Evolutionary conservation across 1,140 invertebrate genomes (phyloP).

Genomic region (Tachypleus tridentatus): DNA sequence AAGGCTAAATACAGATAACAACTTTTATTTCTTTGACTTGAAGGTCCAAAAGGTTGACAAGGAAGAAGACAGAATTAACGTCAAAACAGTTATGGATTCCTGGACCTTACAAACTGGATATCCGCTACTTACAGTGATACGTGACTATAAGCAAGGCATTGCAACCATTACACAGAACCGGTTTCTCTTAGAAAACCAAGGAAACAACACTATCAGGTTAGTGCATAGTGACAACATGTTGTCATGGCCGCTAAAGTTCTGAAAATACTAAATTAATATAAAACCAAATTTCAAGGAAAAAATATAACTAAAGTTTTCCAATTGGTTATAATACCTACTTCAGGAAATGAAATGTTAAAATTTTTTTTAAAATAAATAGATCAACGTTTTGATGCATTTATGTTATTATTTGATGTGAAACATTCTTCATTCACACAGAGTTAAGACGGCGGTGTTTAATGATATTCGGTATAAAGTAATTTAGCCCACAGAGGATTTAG

Average conservation of each 20-base stretch:
- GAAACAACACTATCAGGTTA: constrained; percentile 2
- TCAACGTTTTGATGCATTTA: too few relatives aligned
- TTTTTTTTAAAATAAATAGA: too few relatives aligned
- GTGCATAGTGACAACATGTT: neutral
- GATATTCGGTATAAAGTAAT: too few relatives aligned
- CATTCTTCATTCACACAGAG: too few relatives aligned
- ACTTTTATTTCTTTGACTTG: too few relatives aligned
- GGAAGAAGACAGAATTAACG: constrained; percentile 24
- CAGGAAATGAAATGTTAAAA: too few relatives aligned
- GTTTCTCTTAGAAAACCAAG: constrained; percentile 32
- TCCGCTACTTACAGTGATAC: constrained; percentile 59
- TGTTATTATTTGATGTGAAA: too few relatives aligned
- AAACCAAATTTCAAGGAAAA: neutral
- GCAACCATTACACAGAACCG: constrained; percentile 11
- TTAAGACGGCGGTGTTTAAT: too few relatives aligned
- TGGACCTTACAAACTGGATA: constrained; percentile 82
- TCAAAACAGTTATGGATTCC: constrained; percentile 66
- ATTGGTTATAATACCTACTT: too few relatives aligned
- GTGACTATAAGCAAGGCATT: constrained; percentile 46
- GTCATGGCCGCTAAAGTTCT: neutral
- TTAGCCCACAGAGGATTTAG: too few relatives aligned
- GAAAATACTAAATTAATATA: neutral
- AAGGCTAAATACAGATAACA: too few relatives aligned
- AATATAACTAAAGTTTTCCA: neutral
- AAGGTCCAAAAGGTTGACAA: too few relatives aligned